phyloP scores from a whole-genome alignment of 2,113 vertebrate species.

The Halichoerus grypus region DNA sequence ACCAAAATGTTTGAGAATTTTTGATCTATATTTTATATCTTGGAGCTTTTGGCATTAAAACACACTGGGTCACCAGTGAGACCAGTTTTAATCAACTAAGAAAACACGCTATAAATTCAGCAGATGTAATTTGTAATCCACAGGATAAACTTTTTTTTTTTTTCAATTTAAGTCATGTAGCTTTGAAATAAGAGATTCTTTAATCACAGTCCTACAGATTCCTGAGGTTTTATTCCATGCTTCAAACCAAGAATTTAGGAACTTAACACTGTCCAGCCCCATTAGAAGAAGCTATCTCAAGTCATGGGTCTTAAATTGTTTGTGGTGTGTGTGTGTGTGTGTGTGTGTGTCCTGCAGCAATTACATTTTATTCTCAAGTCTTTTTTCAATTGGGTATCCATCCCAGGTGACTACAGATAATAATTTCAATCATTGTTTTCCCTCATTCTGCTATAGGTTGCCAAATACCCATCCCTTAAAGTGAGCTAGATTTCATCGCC shows the following conservation, averaged over 20 bases:
- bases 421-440: not conserved
- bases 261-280: not conserved
- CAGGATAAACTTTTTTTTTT: not conserved
- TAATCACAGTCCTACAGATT: not conserved
- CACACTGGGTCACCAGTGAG: not conserved
- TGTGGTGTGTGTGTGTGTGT: not conserved
- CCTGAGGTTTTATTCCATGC: not conserved
- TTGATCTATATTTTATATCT: not conserved
- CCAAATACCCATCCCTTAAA: not conserved
- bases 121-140: too few species aligned
- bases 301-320: not conserved
- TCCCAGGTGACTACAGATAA: not conserved
- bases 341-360: not conserved
- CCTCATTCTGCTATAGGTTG: not conserved
- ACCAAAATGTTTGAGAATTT: not conserved
- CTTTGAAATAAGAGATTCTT: not conserved
- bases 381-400: not conserved
- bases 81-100: not conserved
- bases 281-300: not conserved
- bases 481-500: not conserved
- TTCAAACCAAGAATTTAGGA: not conserved
- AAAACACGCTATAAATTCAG: not conserved
- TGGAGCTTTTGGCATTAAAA: not conserved
- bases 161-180: not conserved
- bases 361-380: not conserved